Conservation (phyloP, 2,888 invertebrate genomes). For the Chymomyza fuscimana region DNA sequence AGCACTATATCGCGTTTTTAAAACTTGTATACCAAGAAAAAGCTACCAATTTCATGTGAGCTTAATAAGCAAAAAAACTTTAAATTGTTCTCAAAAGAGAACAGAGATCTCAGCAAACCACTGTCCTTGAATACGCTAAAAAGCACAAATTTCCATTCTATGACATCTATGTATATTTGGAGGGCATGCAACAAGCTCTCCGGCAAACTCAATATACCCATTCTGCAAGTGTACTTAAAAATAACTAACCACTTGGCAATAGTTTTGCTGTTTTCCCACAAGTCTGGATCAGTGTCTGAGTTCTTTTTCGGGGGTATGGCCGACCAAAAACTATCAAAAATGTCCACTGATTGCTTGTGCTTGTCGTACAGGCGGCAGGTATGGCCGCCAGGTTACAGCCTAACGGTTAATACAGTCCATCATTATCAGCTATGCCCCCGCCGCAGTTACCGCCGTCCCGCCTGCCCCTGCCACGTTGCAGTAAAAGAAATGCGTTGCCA, state of each 20-base stretch:
- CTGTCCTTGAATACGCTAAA: too few species aligned
- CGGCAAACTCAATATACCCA: constrained; percentile 7
- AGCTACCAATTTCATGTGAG: too few species aligned
- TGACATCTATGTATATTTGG: too few species aligned
- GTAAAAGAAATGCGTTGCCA: constrained; percentile 69
- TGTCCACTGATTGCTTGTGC: constrained; percentile 73
- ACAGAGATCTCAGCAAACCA: too few species aligned
- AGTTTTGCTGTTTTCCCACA: constrained; percentile 2
- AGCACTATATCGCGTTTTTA: too few species aligned
- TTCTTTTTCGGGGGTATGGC: background rate
- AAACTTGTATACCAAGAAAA: too few species aligned
- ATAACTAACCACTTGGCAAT: constrained; percentile 21
- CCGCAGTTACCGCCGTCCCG: constrained; percentile 39
- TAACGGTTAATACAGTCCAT: constrained; percentile 77
- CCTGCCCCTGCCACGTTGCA: constrained; percentile 25
- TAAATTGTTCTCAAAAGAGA: too few species aligned
- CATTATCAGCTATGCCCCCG: constrained; percentile 61
- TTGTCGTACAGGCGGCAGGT: constrained; percentile 53
- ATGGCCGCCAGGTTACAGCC: constrained; percentile 35
- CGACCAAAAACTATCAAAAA: constrained; percentile 36
- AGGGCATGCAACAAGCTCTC: constrained; percentile 20
- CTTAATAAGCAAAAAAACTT: too few species aligned
- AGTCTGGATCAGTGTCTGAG: background rate
- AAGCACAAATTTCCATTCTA: too few species aligned
- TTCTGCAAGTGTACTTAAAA: background rate